Conservation (phyloP, 1,140 invertebrate genomes). For the Aphis craccivora region DNA sequence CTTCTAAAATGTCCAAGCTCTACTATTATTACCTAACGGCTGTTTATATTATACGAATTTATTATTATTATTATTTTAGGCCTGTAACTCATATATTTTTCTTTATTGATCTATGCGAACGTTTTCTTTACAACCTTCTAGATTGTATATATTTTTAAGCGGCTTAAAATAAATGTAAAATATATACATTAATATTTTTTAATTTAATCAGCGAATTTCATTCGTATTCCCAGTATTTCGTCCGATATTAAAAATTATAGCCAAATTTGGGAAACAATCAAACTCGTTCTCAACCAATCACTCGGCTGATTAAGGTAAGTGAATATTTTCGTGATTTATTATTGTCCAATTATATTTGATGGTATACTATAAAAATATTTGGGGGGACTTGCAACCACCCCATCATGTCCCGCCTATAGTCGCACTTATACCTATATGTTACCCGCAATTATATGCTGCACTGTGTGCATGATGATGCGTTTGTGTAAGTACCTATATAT, state of each 20-base stretch:
- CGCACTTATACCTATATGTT: not conserved
- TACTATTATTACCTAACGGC: too few species aligned
- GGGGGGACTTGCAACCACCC: not conserved
- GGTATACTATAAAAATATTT: not conserved
- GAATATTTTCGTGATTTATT: not conserved
- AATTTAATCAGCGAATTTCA: too few species aligned
- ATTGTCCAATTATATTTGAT: not conserved
- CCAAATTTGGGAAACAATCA: not conserved
- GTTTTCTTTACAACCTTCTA: not conserved
- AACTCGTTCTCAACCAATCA: not conserved
- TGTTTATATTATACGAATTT: too few species aligned
- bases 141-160: too few species aligned
- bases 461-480: not conserved
- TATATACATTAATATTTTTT: too few species aligned
- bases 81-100: not conserved
- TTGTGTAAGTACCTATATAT: not conserved
- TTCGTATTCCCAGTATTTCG: too few species aligned
- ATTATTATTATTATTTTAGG: too few species aligned
- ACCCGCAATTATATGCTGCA: not conserved
- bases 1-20: too few species aligned
- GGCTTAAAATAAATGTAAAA: too few species aligned
- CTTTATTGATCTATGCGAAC: not conserved
- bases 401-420: too few species aligned
- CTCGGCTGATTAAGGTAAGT: too few species aligned
- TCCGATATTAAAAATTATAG: not conserved